These are phyloP conservation scores for Crotalus helleri DNA, from an alignment of 2,113 vertebrate genomes.

Conservation along the genomic window DNA sequence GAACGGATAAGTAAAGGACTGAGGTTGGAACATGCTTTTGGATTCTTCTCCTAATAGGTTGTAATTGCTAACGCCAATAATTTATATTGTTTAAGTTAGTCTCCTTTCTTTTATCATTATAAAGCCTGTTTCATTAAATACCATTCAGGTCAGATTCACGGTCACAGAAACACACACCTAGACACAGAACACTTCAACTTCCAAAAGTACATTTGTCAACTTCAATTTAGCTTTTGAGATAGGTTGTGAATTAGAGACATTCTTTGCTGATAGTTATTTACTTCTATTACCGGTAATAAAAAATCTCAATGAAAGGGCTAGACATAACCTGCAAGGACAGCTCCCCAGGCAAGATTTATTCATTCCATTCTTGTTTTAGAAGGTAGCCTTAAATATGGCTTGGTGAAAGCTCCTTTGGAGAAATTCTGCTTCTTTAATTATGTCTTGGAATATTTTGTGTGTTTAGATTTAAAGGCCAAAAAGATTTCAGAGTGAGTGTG, in stretches of 20 bases:
- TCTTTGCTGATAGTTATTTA: background rate
- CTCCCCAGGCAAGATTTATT: background rate
- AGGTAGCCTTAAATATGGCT: background rate
- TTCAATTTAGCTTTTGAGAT: background rate
- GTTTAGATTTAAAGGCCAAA: background rate
- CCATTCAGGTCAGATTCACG: background rate
- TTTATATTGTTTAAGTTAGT: background rate
- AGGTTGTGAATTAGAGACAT: background rate
- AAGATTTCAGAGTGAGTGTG: background rate
- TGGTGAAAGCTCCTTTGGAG: background rate
- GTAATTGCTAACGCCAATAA: background rate
- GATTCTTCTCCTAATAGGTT: background rate
- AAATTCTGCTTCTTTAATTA: background rate
- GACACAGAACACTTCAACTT: background rate
- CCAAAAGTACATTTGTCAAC: background rate
- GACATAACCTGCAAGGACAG: background rate
- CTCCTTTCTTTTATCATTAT: background rate
- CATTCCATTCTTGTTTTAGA: background rate
- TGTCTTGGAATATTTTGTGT: background rate
- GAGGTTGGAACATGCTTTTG: background rate
- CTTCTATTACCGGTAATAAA: background rate
- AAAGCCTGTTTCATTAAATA: background rate
- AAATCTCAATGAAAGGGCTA: background rate
- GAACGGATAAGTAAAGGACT: background rate
- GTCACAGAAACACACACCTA: background rate